Evolutionary conservation across 2,797 vertebrate species (phyloP), one percentile per base, ranked within the genome.

Genomic region (Cynopterus sphinx): DNA sequence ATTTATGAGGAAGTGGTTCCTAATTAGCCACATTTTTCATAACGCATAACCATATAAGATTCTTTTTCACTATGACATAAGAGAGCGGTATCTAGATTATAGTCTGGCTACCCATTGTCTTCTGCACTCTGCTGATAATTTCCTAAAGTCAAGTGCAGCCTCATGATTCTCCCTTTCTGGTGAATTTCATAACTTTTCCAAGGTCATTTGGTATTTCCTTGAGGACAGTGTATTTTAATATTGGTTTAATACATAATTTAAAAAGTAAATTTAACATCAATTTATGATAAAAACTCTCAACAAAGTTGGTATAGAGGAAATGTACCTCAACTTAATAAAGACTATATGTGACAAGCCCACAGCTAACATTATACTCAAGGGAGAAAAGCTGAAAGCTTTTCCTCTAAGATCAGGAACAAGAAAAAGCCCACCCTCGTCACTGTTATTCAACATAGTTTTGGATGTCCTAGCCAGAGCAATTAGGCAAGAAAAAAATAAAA

Each of bases 21-120:
- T 95, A 89, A 87, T 95, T 90, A 88, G 49, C 28, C 36, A 74
- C 3, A 67, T 67, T 92, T 96, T 92, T 57, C 39, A 85, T 85
- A 59, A 87, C 84, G 31, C 16, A 77, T 36, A 81, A 26, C 41
- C 4, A 22, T 90, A 46, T 67, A 10, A 17, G 16, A 71, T 95
- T 78, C 39, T 92, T 94, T 89, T 95, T 49, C n/a, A 74, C 28
- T 77, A 61, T 77, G 36, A 28, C 75, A 61, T 59, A 84, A 83
- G 43, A 63, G 53, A 15, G 19, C 89, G 15, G 15, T 46, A 43
- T n/a, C 19, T 88, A 86, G 78, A 92, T 94, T 92, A 86, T 71
- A 90, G 22, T 91, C n/a, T 87, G 68, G 31, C 8, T 82, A 7
- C 26, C 15, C 49, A 63, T 90, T 95, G n/a, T 77, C 22, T 55